phyloP scores from a whole-genome alignment of 2,797 vertebrate genomes.

The Acrossocheilus fasciatus region DNA sequence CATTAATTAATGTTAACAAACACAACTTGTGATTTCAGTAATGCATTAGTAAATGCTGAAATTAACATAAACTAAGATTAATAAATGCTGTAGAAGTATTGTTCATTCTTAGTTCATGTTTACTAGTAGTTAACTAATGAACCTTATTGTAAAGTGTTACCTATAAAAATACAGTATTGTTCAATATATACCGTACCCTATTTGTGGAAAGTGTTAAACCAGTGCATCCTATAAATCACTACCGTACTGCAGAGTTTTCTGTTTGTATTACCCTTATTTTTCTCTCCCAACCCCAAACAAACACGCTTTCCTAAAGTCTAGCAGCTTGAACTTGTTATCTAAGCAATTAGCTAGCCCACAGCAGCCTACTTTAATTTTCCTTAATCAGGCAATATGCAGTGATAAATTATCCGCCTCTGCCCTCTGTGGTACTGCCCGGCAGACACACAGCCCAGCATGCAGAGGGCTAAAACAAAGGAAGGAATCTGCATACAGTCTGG shows the following conservation, averaged over 20 bases:
- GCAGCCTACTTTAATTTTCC: slow-evolving; percentile 77
- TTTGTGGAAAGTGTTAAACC: neutral
- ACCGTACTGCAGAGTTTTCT: slow-evolving; percentile 56
- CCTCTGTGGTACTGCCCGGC: slow-evolving; percentile 68
- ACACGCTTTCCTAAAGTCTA: slow-evolving; percentile 69
- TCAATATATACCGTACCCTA: neutral
- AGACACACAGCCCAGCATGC: slow-evolving; percentile 43
- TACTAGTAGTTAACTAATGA: too few relatives aligned
- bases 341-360: slow-evolving; percentile 77
- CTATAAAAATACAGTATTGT: neutral
- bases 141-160: too few relatives aligned
- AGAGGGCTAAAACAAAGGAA: slow-evolving; percentile 51
- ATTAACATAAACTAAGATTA: too few relatives aligned
- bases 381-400: slow-evolving; percentile 78
- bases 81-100: too few relatives aligned
- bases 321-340: slow-evolving; percentile 80
- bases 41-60: too few relatives aligned
- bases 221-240: neutral
- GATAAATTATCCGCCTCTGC: slow-evolving; percentile 77
- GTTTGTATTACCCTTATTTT: slow-evolving; percentile 68
- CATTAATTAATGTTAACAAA: too few relatives aligned
- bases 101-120: too few relatives aligned
- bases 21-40: too few relatives aligned
- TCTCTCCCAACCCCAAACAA: slow-evolving; percentile 68
- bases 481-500: slow-evolving; percentile 66